Conservation (phyloP, 2,797 vertebrate genomes). For the Trichosurus vulpecula region DNA sequence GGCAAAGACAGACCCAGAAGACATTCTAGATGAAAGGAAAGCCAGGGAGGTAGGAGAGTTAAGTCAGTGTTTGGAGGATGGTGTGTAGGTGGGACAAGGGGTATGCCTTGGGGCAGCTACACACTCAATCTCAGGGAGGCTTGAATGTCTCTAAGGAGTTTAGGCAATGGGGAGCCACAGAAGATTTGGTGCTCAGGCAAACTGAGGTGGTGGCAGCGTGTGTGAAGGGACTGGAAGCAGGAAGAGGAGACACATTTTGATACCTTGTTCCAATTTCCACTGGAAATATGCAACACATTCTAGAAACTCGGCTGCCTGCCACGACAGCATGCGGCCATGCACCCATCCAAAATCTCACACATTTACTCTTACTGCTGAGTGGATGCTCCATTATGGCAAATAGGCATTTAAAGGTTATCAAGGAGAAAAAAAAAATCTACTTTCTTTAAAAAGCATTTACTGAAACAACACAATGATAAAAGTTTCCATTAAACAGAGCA, state of each 20-base stretch:
- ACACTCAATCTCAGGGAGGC: background rate
- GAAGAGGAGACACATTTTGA: background rate
- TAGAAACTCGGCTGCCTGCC: background rate
- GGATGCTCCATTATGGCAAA: conserved; percentile 10
- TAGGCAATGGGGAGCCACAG: background rate
- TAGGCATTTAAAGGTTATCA: background rate
- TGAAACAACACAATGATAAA: background rate
- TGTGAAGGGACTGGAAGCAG: background rate
- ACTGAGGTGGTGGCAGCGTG: background rate
- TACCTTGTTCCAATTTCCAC: background rate
- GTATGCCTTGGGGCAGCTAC: background rate
- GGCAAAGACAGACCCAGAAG: background rate
- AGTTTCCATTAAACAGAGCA: background rate
- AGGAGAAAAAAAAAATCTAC: background rate
- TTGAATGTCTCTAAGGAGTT: background rate
- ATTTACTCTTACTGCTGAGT: background rate
- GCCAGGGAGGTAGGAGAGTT: background rate
- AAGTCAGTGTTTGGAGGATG: background rate
- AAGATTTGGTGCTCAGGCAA: conserved; percentile 12
- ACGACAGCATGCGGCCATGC: background rate
- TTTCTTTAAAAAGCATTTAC: background rate
- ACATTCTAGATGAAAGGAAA: background rate
- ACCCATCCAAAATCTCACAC: background rate
- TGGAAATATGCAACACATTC: conserved; percentile 3
- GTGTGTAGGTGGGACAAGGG: background rate